Evolutionary conservation across 2,888 invertebrate genomes (phyloP).

Genomic region (Marasmarcha lunaedactyla): DNA sequence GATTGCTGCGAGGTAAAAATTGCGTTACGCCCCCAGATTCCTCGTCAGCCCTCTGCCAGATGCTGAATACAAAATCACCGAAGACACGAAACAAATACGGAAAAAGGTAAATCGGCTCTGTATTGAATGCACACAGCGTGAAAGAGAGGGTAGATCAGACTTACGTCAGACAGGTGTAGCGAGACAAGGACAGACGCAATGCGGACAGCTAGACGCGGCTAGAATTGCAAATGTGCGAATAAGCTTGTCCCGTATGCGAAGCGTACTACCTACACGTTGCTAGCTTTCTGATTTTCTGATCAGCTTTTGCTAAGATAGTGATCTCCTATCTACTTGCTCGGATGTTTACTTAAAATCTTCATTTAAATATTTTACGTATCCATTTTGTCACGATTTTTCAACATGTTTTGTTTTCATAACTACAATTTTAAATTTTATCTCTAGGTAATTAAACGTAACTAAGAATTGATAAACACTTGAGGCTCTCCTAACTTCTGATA

Average conservation of each 20-base stretch:
- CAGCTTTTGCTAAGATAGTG: conserved; percentile 16
- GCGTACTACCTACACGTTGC: conserved; percentile 1
- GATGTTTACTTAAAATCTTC: conserved; percentile 2
- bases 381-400: too few relatives aligned
- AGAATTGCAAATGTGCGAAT: conserved; percentile 50
- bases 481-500: too few relatives aligned
- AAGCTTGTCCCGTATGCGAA: conserved; percentile 9
- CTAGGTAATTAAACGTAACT: too few relatives aligned
- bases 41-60: conserved; percentile 19
- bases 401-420: too few relatives aligned
- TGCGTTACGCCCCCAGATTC: conserved; percentile 13
- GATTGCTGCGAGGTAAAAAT: conserved; percentile 12
- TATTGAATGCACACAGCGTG: conserved; percentile 38
- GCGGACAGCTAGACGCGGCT: conserved; percentile 52
- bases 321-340: conserved; percentile 4
- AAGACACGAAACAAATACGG: conserved; percentile 46
- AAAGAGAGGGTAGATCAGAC: conserved; percentile 23
- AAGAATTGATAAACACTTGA: too few relatives aligned
- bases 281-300: conserved; percentile 4
- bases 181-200: conserved; percentile 32
- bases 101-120: conserved; percentile 45
- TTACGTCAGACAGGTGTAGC: background rate
- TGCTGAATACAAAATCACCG: conserved; percentile 40
- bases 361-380: too few relatives aligned
- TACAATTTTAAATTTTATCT: too few relatives aligned